Base-by-base conservation (phyloP, 2,797 vertebrate species). In the Allobates femoralis region DNA sequence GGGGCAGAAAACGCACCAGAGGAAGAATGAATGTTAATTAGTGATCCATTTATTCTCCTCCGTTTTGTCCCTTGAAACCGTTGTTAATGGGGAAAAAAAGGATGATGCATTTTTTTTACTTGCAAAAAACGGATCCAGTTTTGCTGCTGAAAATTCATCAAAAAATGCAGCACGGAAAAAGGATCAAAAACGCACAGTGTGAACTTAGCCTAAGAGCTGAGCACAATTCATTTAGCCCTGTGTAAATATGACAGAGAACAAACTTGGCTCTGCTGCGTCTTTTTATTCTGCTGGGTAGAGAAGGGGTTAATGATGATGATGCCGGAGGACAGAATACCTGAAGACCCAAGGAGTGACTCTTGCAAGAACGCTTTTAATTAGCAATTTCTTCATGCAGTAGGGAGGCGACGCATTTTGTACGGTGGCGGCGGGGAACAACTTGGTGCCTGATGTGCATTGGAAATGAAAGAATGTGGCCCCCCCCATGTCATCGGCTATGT, bases 291-390 rank as follows among this genome's bases (percentile, higher is more conserved):
- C 16, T 8, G 19, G 30, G 32, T 3, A 23, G 62, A 21, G 58
- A 16, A 86, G 51, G 77, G 84, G 84, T 86, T 86, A 86, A 74
- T 23, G 85, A 46, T 23, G 85, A 46, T 32, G 71, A 67, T 79
- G 50, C 60, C 37, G 51, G 34, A 37, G 26, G 51, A 50, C 81
- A 69, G 58, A 60, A 84, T 84, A 83, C 64, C 81, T 84, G n/a
- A 69, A 76, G 77, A 78, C 30, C 80, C 55, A 75, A 81, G 66
- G 41, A 81, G 76, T 75, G 56, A 75, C 82, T 84, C 32, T 51
- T 1, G 32, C 30, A 18, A 26, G 79, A 82, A 86, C 71, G 80
- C 34, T 71, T 79, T 66, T 58, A 81, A 86, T 67, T 66, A 81
- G 77, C 30, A 19, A 77, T 58, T 23, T 60, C n/a, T 46, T 30